Conservation (phyloP, 2,888 invertebrate genomes). For the Mimas tiliae region DNA sequence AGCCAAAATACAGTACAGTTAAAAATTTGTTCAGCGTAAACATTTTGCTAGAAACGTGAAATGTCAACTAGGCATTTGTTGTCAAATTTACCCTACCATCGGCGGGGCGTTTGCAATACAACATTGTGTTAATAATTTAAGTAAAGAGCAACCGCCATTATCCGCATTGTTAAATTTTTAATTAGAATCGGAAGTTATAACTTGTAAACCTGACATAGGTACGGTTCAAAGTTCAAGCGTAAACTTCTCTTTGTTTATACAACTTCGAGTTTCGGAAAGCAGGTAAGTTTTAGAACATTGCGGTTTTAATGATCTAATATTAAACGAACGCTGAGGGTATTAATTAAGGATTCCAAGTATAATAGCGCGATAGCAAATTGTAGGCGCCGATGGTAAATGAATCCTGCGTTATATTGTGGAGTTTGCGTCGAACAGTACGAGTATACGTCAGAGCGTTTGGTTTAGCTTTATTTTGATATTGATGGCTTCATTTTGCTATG, state of each 20-base stretch:
- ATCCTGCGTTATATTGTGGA: conserved; percentile 27
- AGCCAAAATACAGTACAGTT: background rate
- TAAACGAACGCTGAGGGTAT: conserved; percentile 80
- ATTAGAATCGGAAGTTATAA: conserved; percentile 75
- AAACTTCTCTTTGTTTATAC: conserved; percentile 81
- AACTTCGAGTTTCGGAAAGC: conserved; percentile 75
- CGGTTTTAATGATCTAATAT: conserved; percentile 85
- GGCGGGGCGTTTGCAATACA: conserved; percentile 40
- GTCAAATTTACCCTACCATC: conserved; percentile 33
- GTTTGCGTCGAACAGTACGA: conserved; percentile 6
- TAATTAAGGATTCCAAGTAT: conserved; percentile 79
- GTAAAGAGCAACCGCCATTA: conserved; percentile 56
- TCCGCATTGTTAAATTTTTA: conserved; percentile 77
- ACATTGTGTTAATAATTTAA: conserved; percentile 55
- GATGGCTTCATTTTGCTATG: conserved; percentile 4
- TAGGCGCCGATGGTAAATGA: conserved; percentile 43
- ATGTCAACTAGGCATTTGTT: conserved; percentile 32
- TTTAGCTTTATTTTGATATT: conserved; percentile 18
- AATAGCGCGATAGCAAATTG: conserved; percentile 72
- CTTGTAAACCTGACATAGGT: conserved; percentile 76
- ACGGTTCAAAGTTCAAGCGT: conserved; percentile 74
- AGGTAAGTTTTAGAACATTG: conserved; percentile 83
- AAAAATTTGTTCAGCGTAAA: conserved; percentile 9
- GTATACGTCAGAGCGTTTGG: background rate
- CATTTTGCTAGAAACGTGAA: conserved; percentile 10